Base-by-base conservation (phyloP, 2,797 vertebrate species). In the Acrossocheilus wenchowensis region DNA sequence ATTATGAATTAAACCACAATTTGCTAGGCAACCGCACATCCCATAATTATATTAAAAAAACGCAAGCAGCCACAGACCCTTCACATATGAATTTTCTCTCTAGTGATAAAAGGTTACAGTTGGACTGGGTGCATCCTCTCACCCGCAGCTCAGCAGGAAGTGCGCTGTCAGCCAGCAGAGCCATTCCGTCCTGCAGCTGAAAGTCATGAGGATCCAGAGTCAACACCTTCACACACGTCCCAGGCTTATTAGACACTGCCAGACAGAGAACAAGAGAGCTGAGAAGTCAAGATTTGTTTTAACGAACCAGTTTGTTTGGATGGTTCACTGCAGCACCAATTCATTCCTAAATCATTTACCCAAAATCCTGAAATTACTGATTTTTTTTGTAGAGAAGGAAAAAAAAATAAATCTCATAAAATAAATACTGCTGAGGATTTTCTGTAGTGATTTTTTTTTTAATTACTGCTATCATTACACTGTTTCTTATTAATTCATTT, bases 181-280 rank as follows among this genome's bases (percentile, higher is more conserved):
- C 96, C 95, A 99, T 93, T 78, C 99, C 97, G 73, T 98, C 97
- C 91, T 97, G 97, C 62, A 99, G 95, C 87, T 91, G 96, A 88
- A 95, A 95, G 91, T 95, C 96, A 48, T 95, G 92, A 30, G 97
- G 95, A 91, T 99, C 97, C 88, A 99, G 95, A 82, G 96, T 99
- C 90, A 99, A 94, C 83, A 99, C 97, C 91, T 99, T 99, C 93
- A 99, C 97, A 90, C 97, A 98, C 0, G 96, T 97, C 86, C 98
- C 97, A 6, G 98, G 98, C 91, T 99, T 99, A 92, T 97, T 97
- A 75, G 96, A 98, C 87, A 99, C 98, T 99, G 66, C 62, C 10
- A 52, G 17, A 57, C n/a, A 64, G 34, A 86, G 19, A 72, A 41
- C 71, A 12, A 62, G 23, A 78, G 66, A 66, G 15, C 50, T 6